These are phyloP conservation scores for Aphelinus atriplicis DNA, from an alignment of 1,140 invertebrate species.

Conservation along the genomic window DNA sequence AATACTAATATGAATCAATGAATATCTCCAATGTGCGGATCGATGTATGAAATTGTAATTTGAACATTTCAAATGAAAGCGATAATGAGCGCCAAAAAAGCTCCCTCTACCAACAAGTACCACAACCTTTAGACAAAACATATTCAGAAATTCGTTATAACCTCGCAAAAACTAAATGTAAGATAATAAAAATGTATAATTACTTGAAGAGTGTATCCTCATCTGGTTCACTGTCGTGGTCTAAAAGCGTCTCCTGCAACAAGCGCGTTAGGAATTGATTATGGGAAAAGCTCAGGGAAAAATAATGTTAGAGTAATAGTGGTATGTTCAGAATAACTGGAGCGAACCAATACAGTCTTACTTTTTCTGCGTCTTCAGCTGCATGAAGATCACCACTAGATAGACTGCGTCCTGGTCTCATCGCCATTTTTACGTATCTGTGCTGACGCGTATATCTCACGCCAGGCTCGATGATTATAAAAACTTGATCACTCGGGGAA, in stretches of 20 bases:
- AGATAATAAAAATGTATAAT: conserved; percentile 33
- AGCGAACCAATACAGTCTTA: conserved; percentile 36
- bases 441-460: too few species aligned
- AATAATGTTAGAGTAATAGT: conserved; percentile 18
- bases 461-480: too few species aligned
- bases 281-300: neutral
- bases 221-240: conserved; percentile 59
- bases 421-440: conserved; percentile 19
- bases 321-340: neutral
- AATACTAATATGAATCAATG: neutral
- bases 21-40: neutral
- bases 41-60: neutral
- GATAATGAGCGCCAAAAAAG: neutral
- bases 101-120: conserved; percentile 13
- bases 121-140: neutral
- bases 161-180: neutral
- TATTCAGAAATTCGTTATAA: neutral
- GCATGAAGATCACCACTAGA: conserved; percentile 50
- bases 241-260: conserved; percentile 55
- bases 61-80: neutral
- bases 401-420: conserved; percentile 45
- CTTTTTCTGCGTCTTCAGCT: conserved; percentile 57
- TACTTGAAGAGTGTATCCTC: conserved; percentile 59
- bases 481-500: neutral
- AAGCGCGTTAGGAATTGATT: neutral